These are phyloP conservation scores for Aproaerema taeniolella DNA, from an alignment of 2,888 invertebrate genomes.

Conservation along the genomic window DNA sequence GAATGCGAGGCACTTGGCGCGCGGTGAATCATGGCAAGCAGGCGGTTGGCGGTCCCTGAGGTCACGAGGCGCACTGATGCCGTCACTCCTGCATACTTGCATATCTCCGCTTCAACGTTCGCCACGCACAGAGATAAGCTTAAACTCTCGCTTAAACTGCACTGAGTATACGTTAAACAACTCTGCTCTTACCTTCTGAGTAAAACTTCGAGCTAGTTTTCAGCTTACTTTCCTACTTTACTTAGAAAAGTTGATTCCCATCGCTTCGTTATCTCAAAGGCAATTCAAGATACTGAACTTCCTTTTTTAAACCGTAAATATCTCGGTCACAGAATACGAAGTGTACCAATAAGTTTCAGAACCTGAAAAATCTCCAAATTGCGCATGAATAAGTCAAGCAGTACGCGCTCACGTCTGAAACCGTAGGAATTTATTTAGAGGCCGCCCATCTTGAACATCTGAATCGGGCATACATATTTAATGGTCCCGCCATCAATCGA, in stretches of 20 bases:
- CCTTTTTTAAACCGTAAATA: constrained; percentile 1
- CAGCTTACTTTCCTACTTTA: no score
- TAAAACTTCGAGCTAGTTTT: no score
- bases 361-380: constrained; percentile 22
- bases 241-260: no score
- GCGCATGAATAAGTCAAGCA: constrained; percentile 27
- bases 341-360: constrained; percentile 11
- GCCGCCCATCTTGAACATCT: constrained; percentile 31
- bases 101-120: constrained; percentile 6
- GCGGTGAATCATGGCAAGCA: constrained; percentile 57
- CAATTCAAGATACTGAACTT: constrained; percentile 1
- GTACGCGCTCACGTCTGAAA: constrained; percentile 23
- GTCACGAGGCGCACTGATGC: constrained; percentile 52
- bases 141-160: constrained; percentile 7
- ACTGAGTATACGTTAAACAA: constrained; percentile 5
- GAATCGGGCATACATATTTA: constrained; percentile 39
- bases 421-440: constrained; percentile 32
- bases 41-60: constrained; percentile 36
- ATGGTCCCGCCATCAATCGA: constrained; percentile 42
- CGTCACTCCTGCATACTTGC: constrained; percentile 49
- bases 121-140: constrained; percentile 6
- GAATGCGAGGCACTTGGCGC: constrained; percentile 55
- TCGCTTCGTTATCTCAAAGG: constrained; percentile 1
- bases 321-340: constrained; percentile 6
- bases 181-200: no score